Base-by-base conservation (phyloP, 2,888 invertebrate genomes). In the Polydrusus pterygomalis region DNA sequence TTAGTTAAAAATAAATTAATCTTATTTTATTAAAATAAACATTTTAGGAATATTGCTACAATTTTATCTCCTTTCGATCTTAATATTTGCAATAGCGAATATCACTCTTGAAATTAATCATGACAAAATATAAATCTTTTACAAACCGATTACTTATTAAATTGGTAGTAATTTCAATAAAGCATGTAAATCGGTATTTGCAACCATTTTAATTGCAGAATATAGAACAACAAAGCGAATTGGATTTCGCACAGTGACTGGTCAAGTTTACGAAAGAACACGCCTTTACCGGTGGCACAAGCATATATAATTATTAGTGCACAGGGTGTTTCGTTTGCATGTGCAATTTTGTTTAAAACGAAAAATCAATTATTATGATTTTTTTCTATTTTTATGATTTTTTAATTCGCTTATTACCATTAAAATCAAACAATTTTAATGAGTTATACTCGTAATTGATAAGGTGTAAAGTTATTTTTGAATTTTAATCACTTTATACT, bases 191-290 rank as follows among this genome's bases (percentile, higher is more conserved):
- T 38, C 58, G 40, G 58, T 18, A 38, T 38, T 60, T 17, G 38
- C 38, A 60, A 60, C 18, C 9, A 60, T 60, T 60, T 60, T 60
- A 60, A 64, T 64, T 71, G 45, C 71, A 45, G 71, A 71, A 71
- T 63, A 54, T 49, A 25, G 34, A 64, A 64, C 47, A 25, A 63
- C 20, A 64, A 34, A 64, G 64, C 47, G 25, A 49, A 45, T 47
- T 64, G n/a, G 13, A 30, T 71, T 73, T 75, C 75, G 64, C 70
- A 75, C 70, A 70, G 70, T 54, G 49, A 67, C 43, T 71, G 70
- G 75, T 75, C 75, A 75, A 75, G 75, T 75, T 75, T 75, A 71
- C 70, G 67, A 75, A 75, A 75, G 65, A 72, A 25, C 72, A 73
- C 72, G 72, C 72, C 67, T 65, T 73, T 47, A 40, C 15, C 34